Evolutionary conservation across 1,140 invertebrate species (phyloP).

Genomic region (Lepidurus packardi): DNA sequence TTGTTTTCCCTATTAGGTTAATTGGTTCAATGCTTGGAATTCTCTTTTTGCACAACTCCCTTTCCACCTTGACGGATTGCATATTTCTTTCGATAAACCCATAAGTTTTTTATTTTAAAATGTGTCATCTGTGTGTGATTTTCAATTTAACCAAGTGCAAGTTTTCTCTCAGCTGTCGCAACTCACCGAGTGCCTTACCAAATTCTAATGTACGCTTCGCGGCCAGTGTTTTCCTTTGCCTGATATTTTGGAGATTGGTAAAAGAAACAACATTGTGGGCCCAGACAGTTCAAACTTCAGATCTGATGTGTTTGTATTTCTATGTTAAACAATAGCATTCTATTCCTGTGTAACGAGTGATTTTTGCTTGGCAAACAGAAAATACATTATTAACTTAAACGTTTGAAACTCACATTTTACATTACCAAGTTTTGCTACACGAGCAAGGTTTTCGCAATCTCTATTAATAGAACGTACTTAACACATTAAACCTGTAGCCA

Average conservation of each 20-base stretch:
- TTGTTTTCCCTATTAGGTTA: background rate
- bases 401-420: too few relatives aligned
- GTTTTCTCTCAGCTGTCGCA: background rate
- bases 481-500: too few relatives aligned
- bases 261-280: too few relatives aligned
- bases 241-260: background rate
- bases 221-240: background rate
- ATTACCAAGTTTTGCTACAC: too few relatives aligned
- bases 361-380: background rate
- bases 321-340: background rate
- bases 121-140: background rate
- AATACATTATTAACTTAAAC: background rate
- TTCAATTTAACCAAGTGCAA: background rate
- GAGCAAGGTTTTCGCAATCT: too few relatives aligned
- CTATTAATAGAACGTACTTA: too few relatives aligned
- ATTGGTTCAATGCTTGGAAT: background rate
- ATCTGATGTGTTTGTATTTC: background rate
- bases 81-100: background rate
- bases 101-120: too few relatives aligned
- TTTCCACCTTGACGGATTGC: background rate
- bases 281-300: background rate
- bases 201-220: background rate
- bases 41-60: background rate
- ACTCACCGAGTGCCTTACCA: background rate
- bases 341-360: background rate